These are phyloP conservation scores for Atrichornis clamosus DNA, from an alignment of 2,113 vertebrate genomes.

Conservation along the genomic window DNA sequence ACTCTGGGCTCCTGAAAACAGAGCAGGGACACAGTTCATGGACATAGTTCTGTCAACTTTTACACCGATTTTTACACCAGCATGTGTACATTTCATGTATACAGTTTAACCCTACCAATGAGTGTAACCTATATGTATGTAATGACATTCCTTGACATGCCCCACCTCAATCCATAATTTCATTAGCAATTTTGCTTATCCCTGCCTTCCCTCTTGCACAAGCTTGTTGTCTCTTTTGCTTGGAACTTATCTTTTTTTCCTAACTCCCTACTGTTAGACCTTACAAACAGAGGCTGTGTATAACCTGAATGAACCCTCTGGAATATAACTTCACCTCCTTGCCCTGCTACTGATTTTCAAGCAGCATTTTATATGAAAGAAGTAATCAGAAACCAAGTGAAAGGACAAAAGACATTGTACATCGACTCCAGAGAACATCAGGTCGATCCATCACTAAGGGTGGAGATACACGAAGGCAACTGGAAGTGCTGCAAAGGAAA, in stretches of 20 bases:
- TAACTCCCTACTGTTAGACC: not conserved
- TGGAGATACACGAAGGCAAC: not conserved
- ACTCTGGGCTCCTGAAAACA: not conserved
- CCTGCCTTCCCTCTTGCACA: not conserved
- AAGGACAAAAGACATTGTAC: not conserved
- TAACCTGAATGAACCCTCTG: not conserved
- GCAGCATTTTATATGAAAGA: not conserved
- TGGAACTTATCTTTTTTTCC: not conserved
- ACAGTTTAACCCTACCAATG: not conserved
- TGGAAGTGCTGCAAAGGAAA: not conserved
- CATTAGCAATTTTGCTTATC: not conserved
- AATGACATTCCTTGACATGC: not conserved
- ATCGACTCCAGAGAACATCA: not conserved
- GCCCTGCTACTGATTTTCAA: not conserved
- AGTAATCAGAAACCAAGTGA: not conserved
- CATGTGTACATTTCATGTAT: not conserved
- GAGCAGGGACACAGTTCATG: not conserved
- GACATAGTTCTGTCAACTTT: not conserved
- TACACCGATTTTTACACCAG: not conserved
- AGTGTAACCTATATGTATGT: fast-evolving
- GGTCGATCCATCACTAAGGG: not conserved
- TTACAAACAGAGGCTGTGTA: not conserved
- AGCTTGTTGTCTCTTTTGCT: not conserved
- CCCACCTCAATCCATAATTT: not conserved
- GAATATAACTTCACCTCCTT: not conserved